Conservation (phyloP, 2,113 vertebrate species). For the Parotia lawesii region DNA sequence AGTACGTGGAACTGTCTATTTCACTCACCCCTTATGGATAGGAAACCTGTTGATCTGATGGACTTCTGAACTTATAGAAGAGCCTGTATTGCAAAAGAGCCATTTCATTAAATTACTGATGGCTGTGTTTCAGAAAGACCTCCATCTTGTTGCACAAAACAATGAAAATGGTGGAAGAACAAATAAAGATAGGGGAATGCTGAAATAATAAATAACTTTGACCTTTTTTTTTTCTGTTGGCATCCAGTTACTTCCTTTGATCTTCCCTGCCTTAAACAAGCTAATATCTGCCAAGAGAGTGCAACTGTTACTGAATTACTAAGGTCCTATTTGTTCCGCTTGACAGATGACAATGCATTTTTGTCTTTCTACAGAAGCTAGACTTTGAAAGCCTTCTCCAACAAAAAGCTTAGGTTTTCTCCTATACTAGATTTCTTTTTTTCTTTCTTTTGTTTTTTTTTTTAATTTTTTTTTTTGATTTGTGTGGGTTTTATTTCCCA, state of each 20-base stretch:
- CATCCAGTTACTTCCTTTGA: constrained; percentile 58
- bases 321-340: constrained; percentile 60
- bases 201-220: constrained; percentile 68
- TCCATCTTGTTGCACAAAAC: constrained; percentile 57
- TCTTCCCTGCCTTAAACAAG: constrained; percentile 60
- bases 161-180: constrained; percentile 38
- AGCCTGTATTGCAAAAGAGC: background rate
- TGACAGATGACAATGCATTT: constrained; percentile 35
- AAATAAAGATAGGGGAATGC: constrained; percentile 51
- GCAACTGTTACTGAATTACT: constrained; percentile 57
- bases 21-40: background rate
- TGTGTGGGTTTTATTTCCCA: background rate
- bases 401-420: background rate
- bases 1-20: background rate
- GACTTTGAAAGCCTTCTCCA: background rate
- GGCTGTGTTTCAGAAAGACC: constrained; percentile 11
- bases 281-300: constrained; percentile 59
- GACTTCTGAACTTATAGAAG: background rate
- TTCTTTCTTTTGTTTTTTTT: too few species aligned
- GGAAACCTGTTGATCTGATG: background rate
- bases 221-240: constrained; percentile 39
- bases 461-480: too few species aligned
- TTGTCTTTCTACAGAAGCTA: constrained; percentile 5
- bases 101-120: constrained; percentile 3
- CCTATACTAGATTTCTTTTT: background rate